Percentiles rank a stretch among this genome's conserved stretches.
Conservation (phyloP, 2,888 invertebrate species). For the Pandemis cinnamomeana region DNA sequence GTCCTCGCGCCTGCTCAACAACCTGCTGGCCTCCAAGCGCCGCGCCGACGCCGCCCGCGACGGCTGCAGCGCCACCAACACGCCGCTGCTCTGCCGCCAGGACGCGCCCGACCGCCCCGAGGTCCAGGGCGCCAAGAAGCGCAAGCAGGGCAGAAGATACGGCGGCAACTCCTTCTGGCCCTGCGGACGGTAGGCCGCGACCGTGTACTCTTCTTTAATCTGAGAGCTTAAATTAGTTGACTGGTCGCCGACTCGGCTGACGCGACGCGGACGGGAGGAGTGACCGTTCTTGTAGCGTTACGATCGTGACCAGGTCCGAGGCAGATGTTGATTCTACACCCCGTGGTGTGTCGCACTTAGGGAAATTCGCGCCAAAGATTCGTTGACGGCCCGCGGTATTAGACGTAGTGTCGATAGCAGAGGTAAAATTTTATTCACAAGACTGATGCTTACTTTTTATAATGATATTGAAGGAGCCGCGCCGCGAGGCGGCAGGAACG, state of each 20-base stretch:
- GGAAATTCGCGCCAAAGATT: conserved; percentile 74
- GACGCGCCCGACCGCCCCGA: conserved; percentile 50
- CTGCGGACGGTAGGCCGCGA: conserved; percentile 70
- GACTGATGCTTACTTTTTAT: conserved; percentile 81
- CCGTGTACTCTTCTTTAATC: neutral
- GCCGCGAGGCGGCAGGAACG: conserved; percentile 55
- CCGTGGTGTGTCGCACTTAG: conserved; percentile 47
- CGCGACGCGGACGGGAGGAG: conserved; percentile 10
- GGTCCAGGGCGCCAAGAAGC: conserved; percentile 69
- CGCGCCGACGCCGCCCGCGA: conserved; percentile 44
- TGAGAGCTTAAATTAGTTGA: conserved; percentile 7
- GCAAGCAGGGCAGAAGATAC: conserved; percentile 73
- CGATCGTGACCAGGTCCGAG: conserved; percentile 46
- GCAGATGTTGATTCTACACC: conserved; percentile 69
- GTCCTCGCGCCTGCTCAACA: conserved; percentile 66
- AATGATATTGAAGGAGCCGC: conserved; percentile 64
- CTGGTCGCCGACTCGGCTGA: conserved; percentile 4
- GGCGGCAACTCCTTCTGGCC: conserved; percentile 79
- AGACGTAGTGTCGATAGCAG: conserved; percentile 59
- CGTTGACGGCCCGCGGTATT: conserved; percentile 59
- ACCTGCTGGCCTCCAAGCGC: conserved; percentile 61
- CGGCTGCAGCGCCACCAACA: conserved; percentile 57
- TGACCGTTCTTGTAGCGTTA: conserved; percentile 38
- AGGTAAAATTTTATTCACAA: conserved; percentile 72
- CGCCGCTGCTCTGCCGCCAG: conserved; percentile 53